Evolutionary conservation across 2,113 vertebrate genomes (phyloP).

Genomic region (Psittacula cyanocephala): DNA sequence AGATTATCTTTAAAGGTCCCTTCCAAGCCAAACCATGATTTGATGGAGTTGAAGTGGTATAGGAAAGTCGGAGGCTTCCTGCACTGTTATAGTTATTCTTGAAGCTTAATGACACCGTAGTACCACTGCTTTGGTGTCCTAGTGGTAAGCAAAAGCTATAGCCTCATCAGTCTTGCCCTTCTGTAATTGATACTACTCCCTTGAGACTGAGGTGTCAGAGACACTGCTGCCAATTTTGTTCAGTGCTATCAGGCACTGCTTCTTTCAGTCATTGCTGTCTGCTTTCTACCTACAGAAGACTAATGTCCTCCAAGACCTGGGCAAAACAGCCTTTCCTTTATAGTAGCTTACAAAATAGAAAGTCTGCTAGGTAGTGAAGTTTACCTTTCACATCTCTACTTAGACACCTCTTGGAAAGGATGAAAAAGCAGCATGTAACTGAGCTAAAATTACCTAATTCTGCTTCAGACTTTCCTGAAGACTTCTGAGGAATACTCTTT

Average conservation of each 20-base stretch:
- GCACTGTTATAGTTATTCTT: not conserved
- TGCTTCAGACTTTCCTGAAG: not conserved
- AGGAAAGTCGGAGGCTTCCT: not conserved
- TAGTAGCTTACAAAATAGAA: not conserved
- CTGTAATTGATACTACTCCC: not conserved
- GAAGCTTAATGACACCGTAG: not conserved
- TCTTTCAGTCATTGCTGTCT: not conserved
- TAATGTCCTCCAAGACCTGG: not conserved
- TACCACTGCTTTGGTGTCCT: not conserved
- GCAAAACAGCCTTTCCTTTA: not conserved
- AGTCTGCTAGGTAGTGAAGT: not conserved
- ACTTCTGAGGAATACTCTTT: not conserved
- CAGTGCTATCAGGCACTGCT: not conserved
- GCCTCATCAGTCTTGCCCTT: not conserved
- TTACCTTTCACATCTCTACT: not conserved
- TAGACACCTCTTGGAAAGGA: not conserved
- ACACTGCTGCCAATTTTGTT: not conserved
- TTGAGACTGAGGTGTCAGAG: not conserved
- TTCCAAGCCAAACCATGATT: not conserved
- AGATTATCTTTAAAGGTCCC: not conserved
- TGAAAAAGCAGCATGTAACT: not conserved
- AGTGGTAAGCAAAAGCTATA: not conserved
- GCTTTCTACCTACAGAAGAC: not conserved
- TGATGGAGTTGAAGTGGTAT: not conserved
- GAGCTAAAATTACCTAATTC: not conserved